phyloP scores from a whole-genome alignment of 1,140 invertebrate genomes.

The Scylla paramamosain region DNA sequence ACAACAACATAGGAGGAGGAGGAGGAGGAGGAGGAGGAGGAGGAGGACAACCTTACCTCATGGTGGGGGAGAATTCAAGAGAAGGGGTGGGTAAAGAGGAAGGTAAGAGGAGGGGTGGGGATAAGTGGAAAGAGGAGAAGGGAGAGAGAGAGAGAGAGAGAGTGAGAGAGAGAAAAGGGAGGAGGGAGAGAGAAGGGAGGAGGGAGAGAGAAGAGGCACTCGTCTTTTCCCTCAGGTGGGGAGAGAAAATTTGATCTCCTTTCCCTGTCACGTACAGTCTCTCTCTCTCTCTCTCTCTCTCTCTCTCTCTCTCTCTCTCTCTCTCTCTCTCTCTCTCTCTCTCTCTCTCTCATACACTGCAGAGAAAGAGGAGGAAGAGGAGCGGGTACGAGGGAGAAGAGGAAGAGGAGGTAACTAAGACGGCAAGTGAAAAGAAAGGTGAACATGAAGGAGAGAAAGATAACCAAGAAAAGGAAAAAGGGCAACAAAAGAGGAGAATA shows the following conservation, averaged over 20 bases:
- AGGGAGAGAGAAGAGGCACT: conserved; percentile 8
- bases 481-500: not conserved
- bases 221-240: not conserved
- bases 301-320: not conserved
- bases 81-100: not conserved
- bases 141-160: not conserved
- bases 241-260: not conserved
- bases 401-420: not conserved
- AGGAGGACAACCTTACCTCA: not conserved
- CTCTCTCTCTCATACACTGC: not conserved
- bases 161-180: not conserved
- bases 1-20: not conserved
- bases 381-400: not conserved
- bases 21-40: not conserved
- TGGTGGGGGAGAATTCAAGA: not conserved
- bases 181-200: not conserved
- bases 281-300: not conserved
- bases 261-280: not conserved
- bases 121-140: not conserved
- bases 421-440: not conserved
- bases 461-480: not conserved
- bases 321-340: not conserved
- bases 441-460: not conserved
- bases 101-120: not conserved
- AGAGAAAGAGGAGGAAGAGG: not conserved